These are phyloP conservation scores for Endotricha flammealis DNA, from an alignment of 2,888 invertebrate genomes.

Conservation along the genomic window DNA sequence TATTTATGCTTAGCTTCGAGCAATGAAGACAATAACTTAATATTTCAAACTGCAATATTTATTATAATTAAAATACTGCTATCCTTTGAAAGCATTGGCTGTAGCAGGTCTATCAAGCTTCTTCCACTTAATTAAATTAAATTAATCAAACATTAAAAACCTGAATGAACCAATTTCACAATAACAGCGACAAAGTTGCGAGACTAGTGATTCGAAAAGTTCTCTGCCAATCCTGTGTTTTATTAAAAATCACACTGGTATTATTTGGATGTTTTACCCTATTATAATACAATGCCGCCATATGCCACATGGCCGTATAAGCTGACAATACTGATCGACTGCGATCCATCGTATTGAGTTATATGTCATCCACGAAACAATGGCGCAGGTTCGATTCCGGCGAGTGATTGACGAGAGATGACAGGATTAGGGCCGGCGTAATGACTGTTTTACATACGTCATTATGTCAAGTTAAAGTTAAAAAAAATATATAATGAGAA, in stretches of 20 bases:
- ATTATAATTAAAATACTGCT: too few relatives aligned
- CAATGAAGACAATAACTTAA: background rate
- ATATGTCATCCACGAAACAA: conserved; percentile 69
- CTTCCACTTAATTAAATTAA: too few relatives aligned
- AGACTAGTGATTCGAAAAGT: too few relatives aligned
- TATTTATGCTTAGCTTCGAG: too few relatives aligned
- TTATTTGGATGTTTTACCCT: conserved; percentile 23
- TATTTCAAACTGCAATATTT: background rate
- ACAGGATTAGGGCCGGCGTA: conserved; percentile 38
- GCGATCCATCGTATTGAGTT: conserved; percentile 68
- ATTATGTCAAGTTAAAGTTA: too few relatives aligned
- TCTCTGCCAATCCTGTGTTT: too few relatives aligned
- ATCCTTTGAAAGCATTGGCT: too few relatives aligned
- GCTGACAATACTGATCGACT: conserved; percentile 73
- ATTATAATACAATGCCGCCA: conserved; percentile 50
- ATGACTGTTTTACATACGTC: background rate
- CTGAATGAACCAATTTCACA: too few relatives aligned
- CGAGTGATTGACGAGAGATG: conserved; percentile 39
- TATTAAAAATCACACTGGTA: too few relatives aligned
- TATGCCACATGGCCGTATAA: conserved; percentile 44
- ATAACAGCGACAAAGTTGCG: conserved; percentile 17
- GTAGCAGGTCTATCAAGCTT: too few relatives aligned
- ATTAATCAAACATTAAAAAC: too few relatives aligned
- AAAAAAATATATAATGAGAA: too few relatives aligned
- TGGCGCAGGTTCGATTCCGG: conserved; percentile 55